phyloP scores from a whole-genome alignment of 1,140 invertebrate species.

The Drosophila nigromelanica region DNA sequence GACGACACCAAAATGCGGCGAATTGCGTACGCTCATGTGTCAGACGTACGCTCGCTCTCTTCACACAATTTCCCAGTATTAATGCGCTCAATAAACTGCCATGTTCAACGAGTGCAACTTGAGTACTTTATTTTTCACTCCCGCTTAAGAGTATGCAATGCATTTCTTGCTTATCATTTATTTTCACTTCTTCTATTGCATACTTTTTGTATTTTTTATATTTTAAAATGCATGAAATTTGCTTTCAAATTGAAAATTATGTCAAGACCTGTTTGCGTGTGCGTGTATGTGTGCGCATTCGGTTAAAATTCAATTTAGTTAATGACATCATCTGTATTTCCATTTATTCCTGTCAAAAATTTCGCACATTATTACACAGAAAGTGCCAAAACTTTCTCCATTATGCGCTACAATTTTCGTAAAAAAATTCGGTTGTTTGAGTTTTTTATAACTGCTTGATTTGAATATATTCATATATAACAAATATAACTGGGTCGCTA shows the following conservation, averaged over 20 bases:
- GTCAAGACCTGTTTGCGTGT: constrained; percentile 17
- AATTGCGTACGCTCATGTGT: constrained; percentile 10
- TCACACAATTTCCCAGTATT: constrained; percentile 61
- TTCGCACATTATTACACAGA: constrained; percentile 22
- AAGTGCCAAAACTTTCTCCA: constrained; percentile 13
- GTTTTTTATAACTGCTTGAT: not conserved
- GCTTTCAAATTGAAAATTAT: constrained; percentile 70
- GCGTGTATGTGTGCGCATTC: constrained; percentile 19
- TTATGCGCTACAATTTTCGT: constrained; percentile 22
- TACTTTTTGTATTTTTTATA: constrained; percentile 7
- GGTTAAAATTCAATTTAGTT: constrained; percentile 64
- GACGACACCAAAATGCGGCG: constrained; percentile 37
- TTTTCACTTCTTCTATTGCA: constrained; percentile 11
- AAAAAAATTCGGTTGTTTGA: too few species aligned
- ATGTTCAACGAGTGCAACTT: constrained; percentile 6
- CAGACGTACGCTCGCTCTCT: constrained; percentile 10
- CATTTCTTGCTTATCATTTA: constrained; percentile 3
- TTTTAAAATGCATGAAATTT: constrained; percentile 63
- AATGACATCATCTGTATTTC: constrained; percentile 71
- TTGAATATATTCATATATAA: not conserved
- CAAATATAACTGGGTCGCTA: too few species aligned
- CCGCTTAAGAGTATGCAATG: constrained; percentile 22
- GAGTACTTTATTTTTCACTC: constrained; percentile 6
- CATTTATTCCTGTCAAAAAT: constrained; percentile 71
- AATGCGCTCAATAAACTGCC: constrained; percentile 43